A percentile compares a stretch with the other conserved stretches of the same genome.
Evolutionary conservation across 2,888 invertebrate genomes (phyloP).

Genomic region (Chrysotoxum bicinctum): DNA sequence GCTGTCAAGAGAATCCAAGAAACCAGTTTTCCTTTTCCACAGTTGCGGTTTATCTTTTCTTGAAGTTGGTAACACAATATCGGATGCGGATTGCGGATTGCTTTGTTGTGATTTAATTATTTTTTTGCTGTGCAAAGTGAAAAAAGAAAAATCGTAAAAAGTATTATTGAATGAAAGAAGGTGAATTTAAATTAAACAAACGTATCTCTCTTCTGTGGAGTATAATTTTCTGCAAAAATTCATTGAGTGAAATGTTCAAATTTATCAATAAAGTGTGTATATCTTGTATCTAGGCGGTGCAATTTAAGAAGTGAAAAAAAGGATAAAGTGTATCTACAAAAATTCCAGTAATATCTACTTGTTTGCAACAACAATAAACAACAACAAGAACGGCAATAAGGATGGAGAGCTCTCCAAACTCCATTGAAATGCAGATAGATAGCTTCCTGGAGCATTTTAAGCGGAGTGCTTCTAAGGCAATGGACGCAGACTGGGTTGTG

Average conservation of each 20-base stretch:
- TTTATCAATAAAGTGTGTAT: slow-evolving; percentile 41
- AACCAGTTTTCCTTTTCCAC: slow-evolving; percentile 66
- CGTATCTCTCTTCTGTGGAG: background rate
- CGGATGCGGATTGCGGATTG: background rate
- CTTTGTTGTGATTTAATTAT: background rate
- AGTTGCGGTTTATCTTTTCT: slow-evolving; percentile 71
- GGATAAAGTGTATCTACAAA: slow-evolving; percentile 26
- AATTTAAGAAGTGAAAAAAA: slow-evolving; percentile 20
- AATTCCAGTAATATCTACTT: slow-evolving; percentile 1
- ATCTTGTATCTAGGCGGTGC: slow-evolving; percentile 54
- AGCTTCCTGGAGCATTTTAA: slow-evolving; percentile 92
- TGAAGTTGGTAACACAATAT: slow-evolving; percentile 35
- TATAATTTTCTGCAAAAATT: background rate
- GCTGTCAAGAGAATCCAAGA: slow-evolving; percentile 52
- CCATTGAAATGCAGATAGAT: slow-evolving; percentile 92
- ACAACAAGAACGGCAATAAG: slow-evolving; percentile 31
- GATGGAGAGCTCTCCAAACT: slow-evolving; percentile 83
- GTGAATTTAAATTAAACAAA: background rate
- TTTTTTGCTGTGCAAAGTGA: background rate
- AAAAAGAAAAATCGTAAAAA: background rate
- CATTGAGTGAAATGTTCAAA: slow-evolving; percentile 35
- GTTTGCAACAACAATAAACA: background rate
- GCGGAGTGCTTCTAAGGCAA: slow-evolving; percentile 89
- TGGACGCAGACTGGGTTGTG: slow-evolving; percentile 83
- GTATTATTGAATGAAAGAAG: background rate